Evolutionary conservation across 1,140 invertebrate species (phyloP), one percentile per base, ranked within the genome.

Genomic region (Lasioglossum albipes): DNA sequence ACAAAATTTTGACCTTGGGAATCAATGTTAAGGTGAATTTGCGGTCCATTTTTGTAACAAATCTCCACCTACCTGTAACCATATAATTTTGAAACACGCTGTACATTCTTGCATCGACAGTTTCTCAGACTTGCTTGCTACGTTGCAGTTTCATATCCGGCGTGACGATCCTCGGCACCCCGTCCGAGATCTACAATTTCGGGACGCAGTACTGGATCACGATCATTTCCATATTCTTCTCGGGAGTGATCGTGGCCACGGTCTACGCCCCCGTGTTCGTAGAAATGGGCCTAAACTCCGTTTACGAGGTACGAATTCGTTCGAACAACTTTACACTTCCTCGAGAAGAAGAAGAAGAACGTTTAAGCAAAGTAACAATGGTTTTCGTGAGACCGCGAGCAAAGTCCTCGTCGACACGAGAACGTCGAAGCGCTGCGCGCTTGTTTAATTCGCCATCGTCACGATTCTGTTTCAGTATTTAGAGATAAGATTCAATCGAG

Each of bases 201-300:
- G 97, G 97, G 4, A 96, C 96, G 0, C 96, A 97, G 89, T 97
- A 97, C 91, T 96, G 95, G 95, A 92, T 97, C 82, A 96, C 97
- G 36, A 94, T 96, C 18, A 92, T 97, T 54, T 94, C 96, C 2
- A 94, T 96, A 64, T 87, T 94, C 16, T 94, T 96, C 13, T 95
- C 96, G 79, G 94, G 97, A 45, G 89, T 96, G 6, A 93, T 96
- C 27, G 95, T 97, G 5, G 94, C 95, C 0, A 93, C 94, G 13
- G 94, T 97, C 10, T 98, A 97, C 90, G 93, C 98, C 52, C 97
- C 98, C 2, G 96, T 98, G 5, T 98, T 98, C 90, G 96, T 95
- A 83, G 95, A 95, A 18, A 92, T 98, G 0, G 94, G 96, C 88
- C 94, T 98, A 7, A 96, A 96, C 66, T 97, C 97, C 12, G 96